Evolutionary conservation across 1,140 invertebrate genomes (phyloP), one percentile per base, ranked within the genome.

Genomic region (Caerostris darwini): DNA sequence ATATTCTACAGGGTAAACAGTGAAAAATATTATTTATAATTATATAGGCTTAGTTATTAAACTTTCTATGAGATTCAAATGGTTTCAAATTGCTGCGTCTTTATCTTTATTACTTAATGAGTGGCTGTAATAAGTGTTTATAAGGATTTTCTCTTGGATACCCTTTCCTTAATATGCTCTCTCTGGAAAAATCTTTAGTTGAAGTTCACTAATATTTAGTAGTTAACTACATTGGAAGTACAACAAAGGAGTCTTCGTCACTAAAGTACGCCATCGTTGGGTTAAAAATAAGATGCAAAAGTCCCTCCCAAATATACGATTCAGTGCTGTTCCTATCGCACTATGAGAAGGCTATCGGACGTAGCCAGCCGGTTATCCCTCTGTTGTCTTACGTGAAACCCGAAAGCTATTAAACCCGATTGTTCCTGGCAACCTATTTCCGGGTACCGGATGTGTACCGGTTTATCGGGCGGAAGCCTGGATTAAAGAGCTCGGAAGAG

Each of bases 381-480:
- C 54, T 89, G 69, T 94, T 94, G 92, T 94, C 86, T 85, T 89
- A 57, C 58, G 54, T 59, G 83, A 58, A 92, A 86, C 83, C 82
- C 58, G 64, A 82, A 61, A 59, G 92, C 92, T 93, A 93, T 93
- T 93, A 93, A 93, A 93, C 92, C 54, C 92, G 92, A 93, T 93
- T 93, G 92, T 93, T 77, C 83, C 57, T 56, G 14, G 34, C 92
- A 94, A 82, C 85, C 92, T 89, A 94, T 94, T 94, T 94, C 92
- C 92, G 92, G 92, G 50, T 86, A 81, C 86, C 92, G 92, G 92
- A 94, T 88, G 59, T 89, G 85, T 89, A 81, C 67, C 85, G 92
- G 92, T 85, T 94, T 94, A 94, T 94, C 92, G 92, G 92, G 92
- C 92, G 92, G 92, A 94, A 94, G 92, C 12, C 53, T 14, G 86